Evolutionary conservation across 2,797 vertebrate genomes (phyloP), one percentile per base, ranked within the genome.

Genomic region (Alexandromys oeconomus): DNA sequence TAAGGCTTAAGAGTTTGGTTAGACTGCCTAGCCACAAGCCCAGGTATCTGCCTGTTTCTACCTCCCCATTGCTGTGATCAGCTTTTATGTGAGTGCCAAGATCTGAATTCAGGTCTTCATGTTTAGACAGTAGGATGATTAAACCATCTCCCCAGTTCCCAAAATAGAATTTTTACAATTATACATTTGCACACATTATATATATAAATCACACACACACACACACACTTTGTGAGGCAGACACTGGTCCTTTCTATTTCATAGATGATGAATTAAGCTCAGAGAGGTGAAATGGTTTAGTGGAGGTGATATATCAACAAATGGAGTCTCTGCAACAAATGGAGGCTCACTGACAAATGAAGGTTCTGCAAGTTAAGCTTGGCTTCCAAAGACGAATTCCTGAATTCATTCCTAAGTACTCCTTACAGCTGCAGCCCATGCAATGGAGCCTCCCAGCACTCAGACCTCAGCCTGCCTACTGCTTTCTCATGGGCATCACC

Each of bases 341-440:
- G 0, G 37, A 43, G 61, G 12, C n/a, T 23, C 27, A 37, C 57
- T 23, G 57, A 0, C 29, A 15, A 61, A 9, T 23, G 0, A 34
- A 46, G 61, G 17, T 17, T 25, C 59, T 59, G 10, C 2, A 69
- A 23, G 23, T 46, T 54, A 82, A 67, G 11, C 2, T 57, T n/a
- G 9, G 43, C 29, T 48, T 37, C 29, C 40, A 85, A 15, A 13
- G 12, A 6, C 31, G 37, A 34, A 8, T 80, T 77, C 6, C 2
- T 59, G 63, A 85, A 48, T 63, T 48, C 73, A 40, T 63, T 57
- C 61, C 13, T 65, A 17, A 27, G 9, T 31, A 10, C 6, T 1
- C 23, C 4, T 87, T 23, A 74, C 0, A 59, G 43, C 48, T 27
- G 6, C 46, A 71, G 19, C 51, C 27, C 6, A 17, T 3, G 54